Percentiles rank a stretch among this genome's conserved stretches.
Conservation (phyloP, 2,797 vertebrate genomes). For the Hapalemur alaotrensis region DNA sequence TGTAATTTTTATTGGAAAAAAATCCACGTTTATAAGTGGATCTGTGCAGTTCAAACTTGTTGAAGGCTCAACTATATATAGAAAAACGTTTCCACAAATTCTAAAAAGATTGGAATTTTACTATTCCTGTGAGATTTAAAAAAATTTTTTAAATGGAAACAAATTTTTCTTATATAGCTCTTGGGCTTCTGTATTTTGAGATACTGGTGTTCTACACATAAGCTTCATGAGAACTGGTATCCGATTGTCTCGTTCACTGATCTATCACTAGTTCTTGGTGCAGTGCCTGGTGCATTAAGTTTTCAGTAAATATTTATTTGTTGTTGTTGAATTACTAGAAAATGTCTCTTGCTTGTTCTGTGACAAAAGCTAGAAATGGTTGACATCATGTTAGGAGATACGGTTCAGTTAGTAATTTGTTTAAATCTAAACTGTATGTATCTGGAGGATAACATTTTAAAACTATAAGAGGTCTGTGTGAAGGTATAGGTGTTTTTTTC, state of each 20-base stretch:
- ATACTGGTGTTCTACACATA: not conserved
- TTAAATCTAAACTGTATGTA: not conserved
- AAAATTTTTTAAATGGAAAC: constrained; percentile 5
- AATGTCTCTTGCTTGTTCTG: not conserved
- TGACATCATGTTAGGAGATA: constrained; percentile 26
- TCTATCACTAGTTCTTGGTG: not conserved
- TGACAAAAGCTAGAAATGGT: not conserved
- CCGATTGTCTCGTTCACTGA: not conserved
- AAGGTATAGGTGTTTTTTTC: not conserved
- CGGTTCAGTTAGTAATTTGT: constrained; percentile 1
- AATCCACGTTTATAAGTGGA: not conserved
- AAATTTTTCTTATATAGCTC: not conserved
- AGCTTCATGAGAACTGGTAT: not conserved
- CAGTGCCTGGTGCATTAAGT: not conserved
- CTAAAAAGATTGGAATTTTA: not conserved
- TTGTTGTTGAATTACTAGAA: not conserved
- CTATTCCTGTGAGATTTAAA: not conserved
- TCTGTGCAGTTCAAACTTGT: not conserved
- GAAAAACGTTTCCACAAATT: not conserved
- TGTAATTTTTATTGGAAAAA: not conserved
- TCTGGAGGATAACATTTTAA: constrained; percentile 17
- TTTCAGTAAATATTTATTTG: constrained; percentile 12
- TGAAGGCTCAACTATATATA: not conserved
- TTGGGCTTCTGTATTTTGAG: not conserved
- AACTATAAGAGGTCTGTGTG: not conserved